phyloP scores from a whole-genome alignment of 1,140 invertebrate species.

The Oscheius sp. region DNA sequence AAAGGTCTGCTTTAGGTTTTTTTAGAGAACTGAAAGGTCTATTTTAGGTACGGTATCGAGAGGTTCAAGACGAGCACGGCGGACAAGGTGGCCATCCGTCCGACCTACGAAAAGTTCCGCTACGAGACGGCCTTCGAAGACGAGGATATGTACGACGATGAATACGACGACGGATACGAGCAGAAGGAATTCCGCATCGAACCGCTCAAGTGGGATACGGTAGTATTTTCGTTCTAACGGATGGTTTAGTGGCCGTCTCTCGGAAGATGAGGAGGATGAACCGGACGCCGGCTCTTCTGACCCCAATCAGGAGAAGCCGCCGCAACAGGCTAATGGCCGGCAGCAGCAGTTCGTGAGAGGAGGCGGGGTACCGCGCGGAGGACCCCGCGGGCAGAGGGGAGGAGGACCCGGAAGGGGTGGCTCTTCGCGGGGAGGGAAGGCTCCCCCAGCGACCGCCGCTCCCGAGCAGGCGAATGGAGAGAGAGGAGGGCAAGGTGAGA shows the following conservation, averaged over 20 bases:
- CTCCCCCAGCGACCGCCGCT: too few relatives aligned
- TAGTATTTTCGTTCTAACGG: background rate
- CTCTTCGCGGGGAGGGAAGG: too few relatives aligned
- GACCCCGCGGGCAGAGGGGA: background rate
- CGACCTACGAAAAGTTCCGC: constrained; percentile 24
- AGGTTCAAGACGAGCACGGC: background rate
- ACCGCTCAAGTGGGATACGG: background rate
- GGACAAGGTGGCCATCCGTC: constrained; percentile 3
- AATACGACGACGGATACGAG: constrained; percentile 37
- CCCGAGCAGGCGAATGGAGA: too few relatives aligned
- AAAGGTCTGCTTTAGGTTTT: too few relatives aligned
- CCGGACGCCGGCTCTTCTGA: background rate
- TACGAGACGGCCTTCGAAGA: constrained; percentile 19
- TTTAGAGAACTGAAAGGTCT: too few relatives aligned
- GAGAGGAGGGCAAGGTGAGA: too few relatives aligned
- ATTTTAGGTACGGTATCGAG: constrained; percentile 7
- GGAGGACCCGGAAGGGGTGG: background rate
- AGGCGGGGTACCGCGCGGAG: background rate
- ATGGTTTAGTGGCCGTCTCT: background rate
- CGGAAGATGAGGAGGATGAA: background rate
- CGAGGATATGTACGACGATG: constrained; percentile 30
- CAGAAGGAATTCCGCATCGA: constrained; percentile 8
- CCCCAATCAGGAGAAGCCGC: constrained; percentile 9
- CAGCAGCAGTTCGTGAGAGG: background rate
- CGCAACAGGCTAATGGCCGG: background rate